Evolutionary conservation across 2,113 vertebrate species (phyloP), one percentile per base, ranked within the genome.

Genomic region (Hystrix brachyura): DNA sequence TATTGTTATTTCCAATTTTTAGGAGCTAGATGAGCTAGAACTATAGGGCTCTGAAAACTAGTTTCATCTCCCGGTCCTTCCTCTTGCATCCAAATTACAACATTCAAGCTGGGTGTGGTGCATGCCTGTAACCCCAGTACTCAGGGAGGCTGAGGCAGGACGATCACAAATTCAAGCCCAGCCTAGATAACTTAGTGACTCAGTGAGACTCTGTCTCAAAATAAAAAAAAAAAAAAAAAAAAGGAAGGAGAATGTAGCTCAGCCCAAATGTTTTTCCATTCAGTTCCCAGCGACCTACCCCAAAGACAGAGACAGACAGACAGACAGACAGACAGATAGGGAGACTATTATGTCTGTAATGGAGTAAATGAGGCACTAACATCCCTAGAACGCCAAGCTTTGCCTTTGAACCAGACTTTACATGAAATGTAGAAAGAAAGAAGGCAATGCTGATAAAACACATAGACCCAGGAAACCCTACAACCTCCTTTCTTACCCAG

Each of bases 31-130:
- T 89, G 23, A 27, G 46, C 48, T 34, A 85, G 7, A 87, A 80
- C 18, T 92, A 57, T 51, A 65, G 62, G 71, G 19, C 29, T 93
- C 74, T 97, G 25, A 46, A 65, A 95, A 91, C 18, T 27, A 93
- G 11, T 91, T 91, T 95, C 64, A 91, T n/a, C 43, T 87, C 43
- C 60, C 87, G 34, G n/a, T 25, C 10, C 67, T 38, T 90, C 57
- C 64, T 62, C 38, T 65, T 62, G 4, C 25, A 83, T 92, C 32
- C 81, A 87, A 95, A 81, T 80, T 71, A 78, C 55, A 94, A 38
- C 4, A 81, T 96, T 94, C 43, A 74, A 38, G 46, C 29, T 34
- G 32, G 18, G 9, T 79, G 48, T 79, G 29, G 51, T 55, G 4
- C 51, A 34, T 55, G 17, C 76, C 51, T 55, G 7, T 53, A 55